Evolutionary conservation across 2,113 vertebrate genomes (phyloP).

Genomic region (Antechinus stuartii): DNA sequence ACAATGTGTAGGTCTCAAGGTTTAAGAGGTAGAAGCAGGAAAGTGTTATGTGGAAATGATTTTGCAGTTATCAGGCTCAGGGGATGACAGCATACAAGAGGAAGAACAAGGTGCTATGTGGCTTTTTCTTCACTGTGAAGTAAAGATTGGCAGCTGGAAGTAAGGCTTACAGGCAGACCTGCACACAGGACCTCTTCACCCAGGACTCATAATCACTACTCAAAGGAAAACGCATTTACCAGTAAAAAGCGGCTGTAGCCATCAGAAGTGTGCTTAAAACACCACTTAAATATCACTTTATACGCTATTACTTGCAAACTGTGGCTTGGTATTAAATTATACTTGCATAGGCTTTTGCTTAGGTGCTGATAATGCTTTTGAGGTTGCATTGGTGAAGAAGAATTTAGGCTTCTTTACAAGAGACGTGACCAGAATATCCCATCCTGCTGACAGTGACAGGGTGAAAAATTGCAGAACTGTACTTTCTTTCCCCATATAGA

Average conservation of each 20-base stretch:
- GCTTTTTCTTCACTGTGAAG: constrained; percentile 93
- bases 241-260: constrained; percentile 98
- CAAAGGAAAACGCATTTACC: constrained; percentile 96
- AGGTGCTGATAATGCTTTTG: constrained; percentile 95
- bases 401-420: constrained; percentile 92
- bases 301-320: constrained; percentile 99
- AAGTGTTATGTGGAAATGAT: constrained; percentile 95
- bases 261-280: constrained; percentile 99
- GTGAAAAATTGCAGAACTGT: constrained; percentile 92
- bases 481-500: constrained; percentile 91
- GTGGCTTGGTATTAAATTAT: constrained; percentile 99
- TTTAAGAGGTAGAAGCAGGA: constrained; percentile 89
- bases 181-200: constrained; percentile 98
- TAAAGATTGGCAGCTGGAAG: constrained; percentile 98
- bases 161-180: constrained; percentile 97
- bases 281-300: constrained; percentile 99
- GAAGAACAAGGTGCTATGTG: constrained; percentile 91
- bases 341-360: constrained; percentile 98
- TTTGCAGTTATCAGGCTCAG: constrained; percentile 94
- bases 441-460: constrained; percentile 89
- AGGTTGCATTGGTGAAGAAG: constrained; percentile 91
- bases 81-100: constrained; percentile 95
- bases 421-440: constrained; percentile 89
- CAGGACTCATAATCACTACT: constrained; percentile 99
- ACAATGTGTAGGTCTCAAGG: constrained; percentile 85